Evolutionary conservation across 37 sponge, comb jelly and placozoan genomes (phyloP), one percentile per base, ranked within the genome.

Genomic region (Petrosia ficiformis): DNA sequence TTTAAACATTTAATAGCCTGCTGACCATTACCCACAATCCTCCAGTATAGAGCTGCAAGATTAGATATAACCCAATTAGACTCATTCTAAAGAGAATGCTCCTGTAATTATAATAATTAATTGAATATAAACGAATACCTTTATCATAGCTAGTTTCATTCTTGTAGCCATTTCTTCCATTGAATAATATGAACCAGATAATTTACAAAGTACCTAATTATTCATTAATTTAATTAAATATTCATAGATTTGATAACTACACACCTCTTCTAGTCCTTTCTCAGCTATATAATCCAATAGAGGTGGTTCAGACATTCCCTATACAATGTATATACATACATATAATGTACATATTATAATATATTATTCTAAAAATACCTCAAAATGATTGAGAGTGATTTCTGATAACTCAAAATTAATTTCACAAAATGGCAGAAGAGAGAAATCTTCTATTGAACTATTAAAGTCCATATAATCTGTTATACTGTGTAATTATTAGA

Each of bases 21-120:
- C 39, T 79, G 65, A 3, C 85, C 89, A 29, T 88, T 60, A 21
- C 93, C 93, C 3, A 80, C 72, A 1, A 92, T 60, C 78, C 93
- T 87, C 93, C 93, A 92, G 71, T 92, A 92, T 63, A 88, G 81
- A 35, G 89, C 89, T 44, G 93, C 93, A 34, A 88, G 65, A 57
- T 81, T 77, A 56, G 80, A 76, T 26, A 88, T 33, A 44, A 88
- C 86, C 93, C 93, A 92, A 39, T 80, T 83, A 43, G 67, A 48
- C 3, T 72, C 26, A 61, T 88, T 82, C 89, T 88, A 59, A 0
- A 48, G 44, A 42, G 42, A 30, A 34, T 39, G 44, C 43, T 1
- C n/a, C n/a, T n/a, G n/a, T n/a, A n/a, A n/a, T n/a, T 21, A 30
- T 69, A 33, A 11, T 11, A 19, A 8, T n/a, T n/a, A n/a, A n/a